Conservation (phyloP, 2,888 invertebrate species). For the Rosalia funebris region DNA sequence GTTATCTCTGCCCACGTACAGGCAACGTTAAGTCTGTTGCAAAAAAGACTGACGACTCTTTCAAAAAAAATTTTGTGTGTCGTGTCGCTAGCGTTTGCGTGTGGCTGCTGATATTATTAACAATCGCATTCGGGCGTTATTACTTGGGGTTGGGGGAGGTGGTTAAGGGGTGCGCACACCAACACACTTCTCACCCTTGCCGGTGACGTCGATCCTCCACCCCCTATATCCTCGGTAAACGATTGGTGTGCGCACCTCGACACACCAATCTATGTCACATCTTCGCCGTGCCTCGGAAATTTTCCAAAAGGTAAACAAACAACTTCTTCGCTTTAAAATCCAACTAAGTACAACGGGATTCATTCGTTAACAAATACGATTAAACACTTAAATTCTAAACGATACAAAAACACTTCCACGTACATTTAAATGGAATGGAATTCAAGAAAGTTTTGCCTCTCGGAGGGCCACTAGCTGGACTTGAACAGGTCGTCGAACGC, state of each 20-base stretch:
- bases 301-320: conserved; percentile 26
- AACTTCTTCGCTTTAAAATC: conserved; percentile 33
- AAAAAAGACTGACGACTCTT: not conserved
- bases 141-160: conserved; percentile 35
- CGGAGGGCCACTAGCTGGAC: conserved; percentile 54
- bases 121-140: conserved; percentile 32
- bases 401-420: conserved; percentile 38
- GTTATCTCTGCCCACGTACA: too few species aligned
- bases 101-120: conserved; percentile 28
- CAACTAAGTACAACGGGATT: conserved; percentile 14
- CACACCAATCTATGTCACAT: conserved; percentile 54
- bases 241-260: conserved; percentile 57
- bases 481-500: conserved; percentile 87
- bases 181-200: conserved; percentile 54
- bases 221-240: conserved; percentile 21
- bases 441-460: conserved; percentile 20
- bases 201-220: conserved; percentile 39
- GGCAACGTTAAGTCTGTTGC: not conserved
- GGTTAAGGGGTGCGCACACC: conserved; percentile 63
- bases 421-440: conserved; percentile 45
- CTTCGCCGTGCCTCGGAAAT: conserved; percentile 24
- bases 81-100: conserved; percentile 20
- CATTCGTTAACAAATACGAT: conserved; percentile 19
- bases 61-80: conserved; percentile 11
- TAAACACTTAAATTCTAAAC: conserved; percentile 34